These are phyloP conservation scores for Atta texana DNA, from an alignment of 1,140 invertebrate species.

Conservation along the genomic window DNA sequence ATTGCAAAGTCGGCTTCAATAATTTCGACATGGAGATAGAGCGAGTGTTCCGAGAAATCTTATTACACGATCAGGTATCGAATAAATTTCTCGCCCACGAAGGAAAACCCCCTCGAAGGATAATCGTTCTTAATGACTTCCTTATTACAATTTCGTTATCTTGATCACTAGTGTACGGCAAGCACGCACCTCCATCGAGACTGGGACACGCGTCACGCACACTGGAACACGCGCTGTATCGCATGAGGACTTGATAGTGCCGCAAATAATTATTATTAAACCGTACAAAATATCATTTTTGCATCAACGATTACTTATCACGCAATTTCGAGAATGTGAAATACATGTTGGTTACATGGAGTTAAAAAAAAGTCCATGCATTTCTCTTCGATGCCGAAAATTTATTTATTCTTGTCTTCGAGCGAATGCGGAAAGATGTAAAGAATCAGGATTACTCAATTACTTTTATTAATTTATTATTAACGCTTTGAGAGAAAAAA, in stretches of 20 bases:
- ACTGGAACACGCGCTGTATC: neutral
- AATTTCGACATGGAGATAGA: neutral
- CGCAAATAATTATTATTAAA: too few relatives aligned
- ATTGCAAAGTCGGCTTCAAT: slow-evolving; percentile 17
- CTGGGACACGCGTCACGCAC: slow-evolving; percentile 12
- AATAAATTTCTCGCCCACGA: slow-evolving; percentile 32
- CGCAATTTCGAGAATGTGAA: too few relatives aligned
- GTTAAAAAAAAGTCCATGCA: too few relatives aligned
- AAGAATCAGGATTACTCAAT: too few relatives aligned
- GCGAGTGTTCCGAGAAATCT: slow-evolving; percentile 19
- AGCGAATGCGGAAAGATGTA: too few relatives aligned
- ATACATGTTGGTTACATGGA: too few relatives aligned
- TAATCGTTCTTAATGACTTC: slow-evolving; percentile 62
- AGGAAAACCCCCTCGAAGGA: slow-evolving; percentile 9
- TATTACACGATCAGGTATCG: neutral
- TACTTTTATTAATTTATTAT: too few relatives aligned
- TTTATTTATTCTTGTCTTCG: too few relatives aligned
- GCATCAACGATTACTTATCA: too few relatives aligned
- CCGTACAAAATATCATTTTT: too few relatives aligned
- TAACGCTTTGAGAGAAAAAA: too few relatives aligned
- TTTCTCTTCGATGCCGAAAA: too few relatives aligned
- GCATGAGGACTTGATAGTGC: neutral
- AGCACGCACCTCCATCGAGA: slow-evolving; percentile 23
- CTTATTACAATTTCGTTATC: slow-evolving; percentile 64
- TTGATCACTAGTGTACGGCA: slow-evolving; percentile 37